Conservation (phyloP, 2,888 invertebrate species). For the Lepidochrysops patricia region DNA sequence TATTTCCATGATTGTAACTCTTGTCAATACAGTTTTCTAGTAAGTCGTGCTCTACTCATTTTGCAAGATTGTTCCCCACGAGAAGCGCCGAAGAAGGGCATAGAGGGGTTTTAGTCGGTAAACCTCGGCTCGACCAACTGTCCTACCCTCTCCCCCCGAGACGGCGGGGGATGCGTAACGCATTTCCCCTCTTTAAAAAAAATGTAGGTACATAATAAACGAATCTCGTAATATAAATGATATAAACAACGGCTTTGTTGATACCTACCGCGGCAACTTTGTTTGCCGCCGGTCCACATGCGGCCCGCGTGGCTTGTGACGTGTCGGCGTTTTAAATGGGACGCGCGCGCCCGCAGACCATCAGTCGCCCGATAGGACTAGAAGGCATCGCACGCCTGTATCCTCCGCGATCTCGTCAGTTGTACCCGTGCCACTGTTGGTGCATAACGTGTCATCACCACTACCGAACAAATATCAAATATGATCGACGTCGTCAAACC, state of each 20-base stretch:
- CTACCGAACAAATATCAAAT: slow-evolving; percentile 39
- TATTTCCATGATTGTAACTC: neutral
- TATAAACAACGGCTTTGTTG: slow-evolving; percentile 47
- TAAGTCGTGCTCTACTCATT: neutral
- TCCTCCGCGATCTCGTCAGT: slow-evolving; percentile 31
- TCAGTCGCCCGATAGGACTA: slow-evolving; percentile 74
- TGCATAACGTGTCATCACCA: slow-evolving; percentile 36
- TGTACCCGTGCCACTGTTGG: slow-evolving; percentile 38
- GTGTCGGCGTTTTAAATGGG: slow-evolving; percentile 70
- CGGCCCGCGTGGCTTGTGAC: slow-evolving; percentile 63
- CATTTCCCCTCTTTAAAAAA: too few species aligned
- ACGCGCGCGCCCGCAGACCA: slow-evolving; percentile 73
- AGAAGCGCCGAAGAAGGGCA: too few species aligned
- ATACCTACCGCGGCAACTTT: slow-evolving; percentile 50
- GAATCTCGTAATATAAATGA: slow-evolving; percentile 16
- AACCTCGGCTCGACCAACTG: too few species aligned
- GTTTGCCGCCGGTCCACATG: slow-evolving; percentile 60
- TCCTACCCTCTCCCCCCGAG: too few species aligned
- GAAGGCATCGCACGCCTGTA: slow-evolving; percentile 27
- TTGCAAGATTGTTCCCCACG: neutral
- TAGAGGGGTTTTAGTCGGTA: too few species aligned
- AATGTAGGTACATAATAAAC: neutral
- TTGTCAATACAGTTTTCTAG: neutral
- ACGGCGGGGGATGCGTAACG: too few species aligned
- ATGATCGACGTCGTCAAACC: slow-evolving; percentile 66